Base-by-base conservation (phyloP, 2,888 invertebrate species). In the Halocaridina rubra region DNA sequence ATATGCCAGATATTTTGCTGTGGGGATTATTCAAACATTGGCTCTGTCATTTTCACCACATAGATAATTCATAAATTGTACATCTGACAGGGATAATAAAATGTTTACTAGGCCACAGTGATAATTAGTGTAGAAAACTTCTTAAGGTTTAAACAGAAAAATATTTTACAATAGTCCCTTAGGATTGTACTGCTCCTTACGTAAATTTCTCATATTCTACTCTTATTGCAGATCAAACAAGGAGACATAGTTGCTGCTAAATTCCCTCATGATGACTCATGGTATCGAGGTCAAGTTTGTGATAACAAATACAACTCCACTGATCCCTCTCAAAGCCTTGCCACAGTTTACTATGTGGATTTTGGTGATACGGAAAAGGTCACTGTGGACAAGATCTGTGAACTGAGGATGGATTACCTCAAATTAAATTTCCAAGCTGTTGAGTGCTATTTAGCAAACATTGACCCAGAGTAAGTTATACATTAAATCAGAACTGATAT, bases 241-340 rank as follows among this genome's bases (percentile, higher is more conserved):
- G 97, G 96, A 0, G 96, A 97, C 91, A 93, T 96, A 86, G 96
- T 97, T 16, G 97, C 96, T 22, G 96, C 96, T 0, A 93, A 94
- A 89, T 97, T 95, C 90, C 93, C 94, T n/a, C 93, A 94, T 90
- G 97, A 97, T 91, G 93, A 93, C 10, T 86, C 87, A 90, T 97
- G 96, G 96, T 96, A 95, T 91, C 92, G 95, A 89, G 94, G 93
- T 0, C 93, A 95, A 90, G 94, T 97, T 5, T 86, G 91, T 94
- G 13, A 90, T 93, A 32, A 92, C 93, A 33, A 53, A 13, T 71
- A 33, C 16, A 64, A 64, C 32, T 79, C 79, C 32, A 46, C 29
- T 2, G 79, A 84, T 13, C 74, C 64, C 3, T 22, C n/a, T 3
- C 24, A 61, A 8, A 61, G 75, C 19, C 30, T 64, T 30, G 79